Evolutionary conservation across 1,140 invertebrate species (phyloP).

Genomic region (Drosophila kikkawai): DNA sequence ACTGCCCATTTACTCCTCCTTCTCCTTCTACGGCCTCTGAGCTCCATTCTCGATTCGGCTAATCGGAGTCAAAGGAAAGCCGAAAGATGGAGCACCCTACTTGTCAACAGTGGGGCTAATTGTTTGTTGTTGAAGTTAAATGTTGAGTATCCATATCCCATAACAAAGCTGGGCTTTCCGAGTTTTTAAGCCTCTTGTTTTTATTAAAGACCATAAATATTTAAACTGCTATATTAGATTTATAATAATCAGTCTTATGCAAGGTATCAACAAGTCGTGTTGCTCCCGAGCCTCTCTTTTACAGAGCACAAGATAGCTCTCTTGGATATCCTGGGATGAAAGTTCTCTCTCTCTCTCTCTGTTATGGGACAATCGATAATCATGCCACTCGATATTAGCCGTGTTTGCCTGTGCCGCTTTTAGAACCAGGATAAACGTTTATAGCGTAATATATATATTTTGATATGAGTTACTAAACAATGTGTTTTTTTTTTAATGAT

Average conservation of each 20-base stretch:
- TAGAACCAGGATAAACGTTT: not conserved
- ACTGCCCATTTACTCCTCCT: conserved; percentile 18
- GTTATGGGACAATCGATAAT: conserved; percentile 2
- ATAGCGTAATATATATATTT: not conserved
- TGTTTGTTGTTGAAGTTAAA: not conserved
- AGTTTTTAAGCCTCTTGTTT: not conserved
- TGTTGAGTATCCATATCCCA: not conserved
- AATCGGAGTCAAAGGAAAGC: conserved; percentile 12
- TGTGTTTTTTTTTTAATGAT: no score
- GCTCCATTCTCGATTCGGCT: conserved; percentile 14
- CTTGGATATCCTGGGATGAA: no score
- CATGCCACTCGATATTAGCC: not conserved
- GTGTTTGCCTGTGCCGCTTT: not conserved
- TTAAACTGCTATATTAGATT: not conserved
- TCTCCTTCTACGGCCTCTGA: not conserved
- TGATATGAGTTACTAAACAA: no score
- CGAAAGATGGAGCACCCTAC: conserved; percentile 9
- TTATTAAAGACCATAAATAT: not conserved
- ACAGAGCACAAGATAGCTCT: not conserved
- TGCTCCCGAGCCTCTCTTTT: not conserved
- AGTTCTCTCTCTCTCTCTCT: conserved; percentile 7
- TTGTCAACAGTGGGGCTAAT: not conserved
- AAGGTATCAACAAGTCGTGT: conserved; percentile 10
- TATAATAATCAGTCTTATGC: not conserved
- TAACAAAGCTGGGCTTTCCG: not conserved